phyloP scores from a whole-genome alignment of 1,140 invertebrate genomes.

The Nebria ingens region DNA sequence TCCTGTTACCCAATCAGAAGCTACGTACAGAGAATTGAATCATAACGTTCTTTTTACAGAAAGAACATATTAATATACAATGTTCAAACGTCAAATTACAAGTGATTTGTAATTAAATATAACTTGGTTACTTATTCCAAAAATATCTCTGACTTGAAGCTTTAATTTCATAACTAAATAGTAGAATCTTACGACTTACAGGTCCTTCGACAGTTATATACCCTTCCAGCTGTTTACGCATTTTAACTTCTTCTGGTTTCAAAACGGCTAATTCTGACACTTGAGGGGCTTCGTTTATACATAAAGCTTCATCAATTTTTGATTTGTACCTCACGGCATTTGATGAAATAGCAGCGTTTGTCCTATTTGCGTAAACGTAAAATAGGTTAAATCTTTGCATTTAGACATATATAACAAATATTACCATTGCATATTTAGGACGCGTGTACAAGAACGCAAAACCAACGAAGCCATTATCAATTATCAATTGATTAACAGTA shows the following conservation, averaged over 20 bases:
- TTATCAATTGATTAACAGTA: background rate
- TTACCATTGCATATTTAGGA: background rate
- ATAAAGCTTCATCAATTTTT: background rate
- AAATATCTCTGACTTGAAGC: background rate
- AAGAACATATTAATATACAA: too few relatives aligned
- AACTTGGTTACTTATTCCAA: background rate
- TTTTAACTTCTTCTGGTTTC: slow-evolving; percentile 40
- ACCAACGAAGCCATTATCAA: background rate
- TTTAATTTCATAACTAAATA: too few relatives aligned
- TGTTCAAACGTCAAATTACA: too few relatives aligned
- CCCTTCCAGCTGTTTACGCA: slow-evolving; percentile 40
- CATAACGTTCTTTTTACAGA: too few relatives aligned
- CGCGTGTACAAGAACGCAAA: background rate
- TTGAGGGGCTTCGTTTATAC: background rate
- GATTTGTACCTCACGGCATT: background rate
- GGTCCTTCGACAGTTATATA: slow-evolving; percentile 43
- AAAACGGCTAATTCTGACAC: slow-evolving; percentile 34
- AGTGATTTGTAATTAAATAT: too few relatives aligned
- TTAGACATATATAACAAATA: background rate
- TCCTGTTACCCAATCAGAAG: too few relatives aligned
- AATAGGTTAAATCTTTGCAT: background rate
- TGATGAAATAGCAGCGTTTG: background rate
- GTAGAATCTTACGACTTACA: too few relatives aligned
- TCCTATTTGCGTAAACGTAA: background rate
- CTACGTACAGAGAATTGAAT: too few relatives aligned